Evolutionary conservation across 2,797 vertebrate species (phyloP), one percentile per base, ranked within the genome.

Genomic region (Arrhamphus sclerolepis): DNA sequence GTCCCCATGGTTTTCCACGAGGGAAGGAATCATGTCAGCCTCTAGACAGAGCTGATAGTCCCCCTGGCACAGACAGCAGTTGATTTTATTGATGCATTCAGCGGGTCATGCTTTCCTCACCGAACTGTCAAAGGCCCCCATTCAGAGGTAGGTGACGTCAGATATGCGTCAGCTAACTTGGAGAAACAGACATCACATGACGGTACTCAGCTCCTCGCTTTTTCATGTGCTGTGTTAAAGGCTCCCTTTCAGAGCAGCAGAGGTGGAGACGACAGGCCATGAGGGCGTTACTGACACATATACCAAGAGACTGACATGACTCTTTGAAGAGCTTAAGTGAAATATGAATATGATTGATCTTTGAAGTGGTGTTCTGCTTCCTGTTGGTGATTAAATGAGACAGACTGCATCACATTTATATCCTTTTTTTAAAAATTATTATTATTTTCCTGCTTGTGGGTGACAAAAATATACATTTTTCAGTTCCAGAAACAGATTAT

Each of bases 111-210:
- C 44, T 22, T 11, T 46, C 43, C 22, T 54, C 8, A 11, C 22
- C 53, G 39, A 54, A 57, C 42, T 3, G 40, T 90, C 79, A 91
- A 92, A 90, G 86, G 79, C 72, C 0, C 46, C 76, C 63, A 81
- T 92, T 93, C 81, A 91, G 42, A 10, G 24, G 42, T 34, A 0
- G 44, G 39, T 85, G 80, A 85, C 64, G 76, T 90, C 88, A 84
- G 75, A 80, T 83, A 69, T 89, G 87, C 86, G 81, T 91, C 89
- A 92, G 70, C 75, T 70, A 58, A 82, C 72, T 83, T 49, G 31
- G 70, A 69, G 68, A 80, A 84, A 59, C 52, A 71, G 66, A 67
- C 70, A 85, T 92, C 92, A 92, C 89, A 90, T 90, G 91, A 84
- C 80, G 7, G 65, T 2, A 73, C 75, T 81, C 60, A 57, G 78